These are phyloP conservation scores for Lochmaea crataegi DNA, from an alignment of 2,888 invertebrate genomes.

Conservation along the genomic window DNA sequence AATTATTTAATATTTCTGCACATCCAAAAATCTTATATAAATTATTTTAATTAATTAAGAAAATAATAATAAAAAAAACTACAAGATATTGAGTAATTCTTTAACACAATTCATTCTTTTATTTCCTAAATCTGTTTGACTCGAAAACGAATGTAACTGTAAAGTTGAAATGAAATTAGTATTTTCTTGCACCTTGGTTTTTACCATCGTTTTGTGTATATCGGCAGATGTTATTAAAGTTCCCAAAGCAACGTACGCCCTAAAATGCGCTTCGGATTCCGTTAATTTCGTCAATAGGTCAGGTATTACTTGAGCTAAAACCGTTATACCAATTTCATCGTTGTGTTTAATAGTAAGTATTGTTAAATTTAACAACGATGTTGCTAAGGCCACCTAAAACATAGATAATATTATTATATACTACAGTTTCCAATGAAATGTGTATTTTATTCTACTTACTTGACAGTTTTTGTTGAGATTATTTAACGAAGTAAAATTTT, in stretches of 20 bases:
- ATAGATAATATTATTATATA: neutral
- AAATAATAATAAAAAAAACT: constrained; percentile 17
- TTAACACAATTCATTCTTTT: constrained; percentile 63
- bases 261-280: constrained; percentile 81
- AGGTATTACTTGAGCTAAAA: constrained; percentile 69
- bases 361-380: constrained; percentile 78
- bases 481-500: constrained; percentile 68
- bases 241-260: constrained; percentile 81
- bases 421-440: neutral
- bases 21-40: constrained; percentile 22
- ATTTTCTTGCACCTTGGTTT: constrained; percentile 62
- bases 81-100: constrained; percentile 54
- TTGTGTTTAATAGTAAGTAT: constrained; percentile 71
- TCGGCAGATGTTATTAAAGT: constrained; percentile 71
- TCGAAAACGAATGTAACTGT: constrained; percentile 64
- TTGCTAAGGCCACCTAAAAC: constrained; percentile 76
- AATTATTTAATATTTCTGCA: constrained; percentile 16
- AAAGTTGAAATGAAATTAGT: constrained; percentile 54
- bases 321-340: constrained; percentile 67
- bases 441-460: constrained; percentile 64
- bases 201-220: constrained; percentile 61
- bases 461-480: constrained; percentile 73
- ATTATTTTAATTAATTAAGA: constrained; percentile 1
- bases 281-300: constrained; percentile 69
- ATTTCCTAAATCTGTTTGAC: constrained; percentile 65